Evolutionary conservation across 2,888 invertebrate genomes (phyloP).

Genomic region (Hylaea fasciaria): DNA sequence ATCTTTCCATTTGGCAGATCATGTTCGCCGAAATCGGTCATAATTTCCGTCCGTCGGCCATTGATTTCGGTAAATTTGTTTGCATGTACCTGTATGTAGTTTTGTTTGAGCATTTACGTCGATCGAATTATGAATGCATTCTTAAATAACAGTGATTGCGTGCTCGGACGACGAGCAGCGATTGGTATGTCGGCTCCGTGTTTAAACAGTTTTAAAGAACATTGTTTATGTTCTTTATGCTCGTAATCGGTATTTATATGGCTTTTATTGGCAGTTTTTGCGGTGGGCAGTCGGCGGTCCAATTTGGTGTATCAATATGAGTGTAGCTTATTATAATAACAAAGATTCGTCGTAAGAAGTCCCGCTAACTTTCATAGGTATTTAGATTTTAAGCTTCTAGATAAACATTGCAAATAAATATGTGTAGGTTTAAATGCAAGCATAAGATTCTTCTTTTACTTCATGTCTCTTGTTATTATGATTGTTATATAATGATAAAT

Average conservation of each 20-base stretch:
- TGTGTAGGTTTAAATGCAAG: too few species aligned
- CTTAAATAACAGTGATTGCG: slow-evolving; percentile 72
- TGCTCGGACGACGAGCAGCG: slow-evolving; percentile 46
- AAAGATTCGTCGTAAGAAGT: slow-evolving; percentile 10
- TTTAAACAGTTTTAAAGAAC: slow-evolving; percentile 47
- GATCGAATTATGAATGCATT: slow-evolving; percentile 67
- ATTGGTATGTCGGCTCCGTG: slow-evolving; percentile 45
- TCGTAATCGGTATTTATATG: slow-evolving; percentile 28
- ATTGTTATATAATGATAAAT: too few species aligned
- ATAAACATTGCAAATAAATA: too few species aligned
- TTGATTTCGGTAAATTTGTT: slow-evolving; percentile 82
- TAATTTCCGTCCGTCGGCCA: slow-evolving; percentile 74
- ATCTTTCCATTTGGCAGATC: slow-evolving; percentile 26
- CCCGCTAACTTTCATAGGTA: neutral
- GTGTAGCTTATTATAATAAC: slow-evolving; percentile 6
- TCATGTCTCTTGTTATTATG: too few species aligned
- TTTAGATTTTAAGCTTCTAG: neutral
- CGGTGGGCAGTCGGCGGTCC: slow-evolving; percentile 18
- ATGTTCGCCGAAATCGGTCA: slow-evolving; percentile 60
- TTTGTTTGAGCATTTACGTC: slow-evolving; percentile 75
- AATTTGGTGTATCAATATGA: slow-evolving; percentile 28
- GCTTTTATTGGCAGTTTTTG: slow-evolving; percentile 33
- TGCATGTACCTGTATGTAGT: slow-evolving; percentile 73
- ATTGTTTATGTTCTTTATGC: slow-evolving; percentile 45
- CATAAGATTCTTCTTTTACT: too few species aligned